Conservation (phyloP, 2,797 vertebrate species). For the Schizopygopsis malacanthus region DNA sequence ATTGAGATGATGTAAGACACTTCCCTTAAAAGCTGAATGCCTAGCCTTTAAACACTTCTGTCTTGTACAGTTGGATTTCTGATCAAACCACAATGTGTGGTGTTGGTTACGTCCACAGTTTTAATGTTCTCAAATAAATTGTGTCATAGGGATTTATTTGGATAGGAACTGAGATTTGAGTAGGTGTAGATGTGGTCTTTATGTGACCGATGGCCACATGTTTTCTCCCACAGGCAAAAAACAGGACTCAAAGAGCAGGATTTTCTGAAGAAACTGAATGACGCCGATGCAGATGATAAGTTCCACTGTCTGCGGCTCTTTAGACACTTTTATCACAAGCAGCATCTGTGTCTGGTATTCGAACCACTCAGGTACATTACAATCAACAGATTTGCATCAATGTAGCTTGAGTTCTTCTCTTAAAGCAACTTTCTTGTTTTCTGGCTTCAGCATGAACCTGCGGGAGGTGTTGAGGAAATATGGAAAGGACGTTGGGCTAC, state of each 20-base stretch:
- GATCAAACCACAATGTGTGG: background rate
- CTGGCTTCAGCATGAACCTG: constrained; percentile 90
- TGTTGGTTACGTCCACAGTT: background rate
- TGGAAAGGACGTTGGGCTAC: constrained; percentile 97
- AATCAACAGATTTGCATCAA: background rate
- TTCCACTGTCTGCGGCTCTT: constrained; percentile 98
- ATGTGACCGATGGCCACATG: background rate
- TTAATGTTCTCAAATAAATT: background rate
- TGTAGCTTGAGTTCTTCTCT: background rate
- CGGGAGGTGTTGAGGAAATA: constrained; percentile 98
- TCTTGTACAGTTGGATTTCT: constrained; percentile 13
- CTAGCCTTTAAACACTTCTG: constrained; percentile 31
- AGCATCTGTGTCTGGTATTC: constrained; percentile 98
- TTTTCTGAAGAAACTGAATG: constrained; percentile 98
- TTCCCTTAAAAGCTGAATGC: background rate
- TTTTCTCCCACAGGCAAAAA: constrained; percentile 87
- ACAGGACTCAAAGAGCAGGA: constrained; percentile 97
- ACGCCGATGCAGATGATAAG: constrained; percentile 98
- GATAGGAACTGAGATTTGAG: background rate
- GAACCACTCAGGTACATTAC: constrained; percentile 92
- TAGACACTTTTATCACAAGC: constrained; percentile 98
- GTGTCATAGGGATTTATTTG: background rate
- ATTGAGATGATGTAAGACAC: constrained; percentile 96
- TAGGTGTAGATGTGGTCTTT: background rate
- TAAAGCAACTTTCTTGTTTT: background rate